Evolutionary conservation across 2,888 invertebrate genomes (phyloP), one percentile per base, ranked within the genome.

Genomic region (Bhutanitis thaidina): DNA sequence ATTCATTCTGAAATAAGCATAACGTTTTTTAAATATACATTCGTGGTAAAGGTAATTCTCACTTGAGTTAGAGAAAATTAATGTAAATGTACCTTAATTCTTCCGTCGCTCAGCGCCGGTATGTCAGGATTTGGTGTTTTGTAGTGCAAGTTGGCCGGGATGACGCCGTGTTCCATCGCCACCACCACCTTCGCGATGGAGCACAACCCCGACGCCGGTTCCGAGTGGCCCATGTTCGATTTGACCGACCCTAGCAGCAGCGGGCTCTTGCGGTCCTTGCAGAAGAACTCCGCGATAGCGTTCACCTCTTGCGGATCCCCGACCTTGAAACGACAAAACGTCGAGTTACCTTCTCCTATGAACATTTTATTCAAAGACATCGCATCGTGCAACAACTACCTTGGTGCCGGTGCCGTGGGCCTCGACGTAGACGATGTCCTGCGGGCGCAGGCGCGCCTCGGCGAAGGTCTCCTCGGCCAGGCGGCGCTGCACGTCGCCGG

Each of bases 301-400:
- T 98, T 98, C 2, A 98, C 94, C 89, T 99, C 99, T 77, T 98
- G 97, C 0, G 98, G 98, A 89, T 99, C 99, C n/a, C 99, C 98
- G 36, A 94, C 95, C 91, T 91, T 4, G 7, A 27, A 27, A 8
- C 8, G 27, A 8, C 27, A 8, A 27, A 3, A 5, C 2, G 20
- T n/a, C 20, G 20, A 2, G 7, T 27, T 27, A 27, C 8, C 27
- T 1, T 8, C 8, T 27, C 5, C 27, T 5, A 8, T 8, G 1
- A 20, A 20, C 3, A 2, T 2, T 3, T 5, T 20, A 20, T n/a
- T n/a, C 20, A 20, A 2, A 20, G 20, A 27, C 27, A 27, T 20
- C 20, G 27, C 27, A 5, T 4, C 2, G 27, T 4, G 7, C 27
- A 27, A 27, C 27, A 27, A 8, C 8, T 58, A 93, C 94, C 91